Conservation (phyloP, 2,888 invertebrate species). For the Agonopterix arenella region DNA sequence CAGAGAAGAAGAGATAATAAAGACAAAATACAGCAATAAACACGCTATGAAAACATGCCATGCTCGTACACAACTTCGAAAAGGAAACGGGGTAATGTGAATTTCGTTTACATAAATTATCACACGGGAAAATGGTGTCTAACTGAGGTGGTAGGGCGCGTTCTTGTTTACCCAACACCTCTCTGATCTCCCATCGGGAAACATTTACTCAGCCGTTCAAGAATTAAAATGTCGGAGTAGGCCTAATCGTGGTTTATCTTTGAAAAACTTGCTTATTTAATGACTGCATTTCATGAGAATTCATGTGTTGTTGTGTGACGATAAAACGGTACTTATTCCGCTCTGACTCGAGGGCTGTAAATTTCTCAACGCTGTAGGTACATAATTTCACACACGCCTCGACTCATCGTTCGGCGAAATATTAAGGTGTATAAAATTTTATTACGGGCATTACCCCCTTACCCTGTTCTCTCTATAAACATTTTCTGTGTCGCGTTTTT, state of each 20-base stretch:
- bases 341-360: slow-evolving; percentile 41
- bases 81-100: slow-evolving; percentile 63
- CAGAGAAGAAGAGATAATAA: slow-evolving; percentile 54
- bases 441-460: slow-evolving; percentile 67
- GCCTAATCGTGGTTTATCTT: neutral
- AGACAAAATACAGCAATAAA: slow-evolving; percentile 62
- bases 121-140: slow-evolving; percentile 45
- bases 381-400: slow-evolving; percentile 69
- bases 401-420: slow-evolving; percentile 69
- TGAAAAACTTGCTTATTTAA: neutral
- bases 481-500: slow-evolving; percentile 54
- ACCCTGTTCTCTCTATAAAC: slow-evolving; percentile 60
- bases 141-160: slow-evolving; percentile 27
- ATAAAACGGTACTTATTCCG: slow-evolving; percentile 25
- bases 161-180: slow-evolving; percentile 54
- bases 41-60: slow-evolving; percentile 58
- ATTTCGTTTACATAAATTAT: slow-evolving; percentile 74
- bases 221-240: slow-evolving; percentile 20
- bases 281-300: neutral
- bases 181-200: slow-evolving; percentile 46
- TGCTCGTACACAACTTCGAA: slow-evolving; percentile 42
- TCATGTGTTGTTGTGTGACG: slow-evolving; percentile 17
- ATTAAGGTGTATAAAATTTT: slow-evolving; percentile 74
- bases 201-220: slow-evolving; percentile 47
- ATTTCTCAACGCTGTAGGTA: slow-evolving; percentile 45